phyloP scores from a whole-genome alignment of 2,113 vertebrate species.

The Typhlomys cinereus region DNA sequence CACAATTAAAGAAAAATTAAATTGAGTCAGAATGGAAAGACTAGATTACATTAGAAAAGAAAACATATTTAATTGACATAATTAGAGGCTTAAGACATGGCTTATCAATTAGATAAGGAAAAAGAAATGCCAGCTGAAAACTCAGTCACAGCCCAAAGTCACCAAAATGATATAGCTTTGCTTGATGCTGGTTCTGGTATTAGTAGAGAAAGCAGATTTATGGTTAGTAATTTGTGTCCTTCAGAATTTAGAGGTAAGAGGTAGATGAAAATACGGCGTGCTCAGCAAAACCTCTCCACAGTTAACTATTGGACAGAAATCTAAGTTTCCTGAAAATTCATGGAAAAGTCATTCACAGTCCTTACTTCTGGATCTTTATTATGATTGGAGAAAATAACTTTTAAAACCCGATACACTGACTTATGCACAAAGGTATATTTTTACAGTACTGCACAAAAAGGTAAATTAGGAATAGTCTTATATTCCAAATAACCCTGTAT shows the following conservation, averaged over 20 bases:
- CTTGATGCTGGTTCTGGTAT: conserved; percentile 19
- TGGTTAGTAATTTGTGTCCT: conserved; percentile 40
- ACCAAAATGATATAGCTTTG: background rate
- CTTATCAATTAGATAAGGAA: conserved; percentile 20
- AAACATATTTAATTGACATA: conserved; percentile 6
- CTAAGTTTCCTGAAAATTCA: conserved; percentile 50
- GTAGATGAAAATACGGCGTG: conserved; percentile 66
- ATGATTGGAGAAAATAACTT: conserved; percentile 73
- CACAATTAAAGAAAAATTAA: background rate
- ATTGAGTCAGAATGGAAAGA: background rate
- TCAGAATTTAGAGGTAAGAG: conserved; percentile 57
- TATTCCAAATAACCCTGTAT: conserved; percentile 69
- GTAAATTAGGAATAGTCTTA: conserved; percentile 63
- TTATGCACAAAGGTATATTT: conserved; percentile 76
- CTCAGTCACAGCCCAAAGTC: conserved; percentile 11
- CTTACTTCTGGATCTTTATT: conserved; percentile 51
- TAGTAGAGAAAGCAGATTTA: conserved; percentile 59
- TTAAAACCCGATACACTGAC: conserved; percentile 72
- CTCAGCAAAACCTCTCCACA: conserved; percentile 52
- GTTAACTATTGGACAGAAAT: conserved; percentile 52
- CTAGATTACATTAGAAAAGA: background rate
- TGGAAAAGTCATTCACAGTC: conserved; percentile 71
- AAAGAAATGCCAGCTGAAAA: background rate
- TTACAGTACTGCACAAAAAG: conserved; percentile 63
- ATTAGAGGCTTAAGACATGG: background rate